Evolutionary conservation across 2,797 vertebrate species (phyloP), one percentile per base, ranked within the genome.

Genomic region (Notamacropus eugenii): DNA sequence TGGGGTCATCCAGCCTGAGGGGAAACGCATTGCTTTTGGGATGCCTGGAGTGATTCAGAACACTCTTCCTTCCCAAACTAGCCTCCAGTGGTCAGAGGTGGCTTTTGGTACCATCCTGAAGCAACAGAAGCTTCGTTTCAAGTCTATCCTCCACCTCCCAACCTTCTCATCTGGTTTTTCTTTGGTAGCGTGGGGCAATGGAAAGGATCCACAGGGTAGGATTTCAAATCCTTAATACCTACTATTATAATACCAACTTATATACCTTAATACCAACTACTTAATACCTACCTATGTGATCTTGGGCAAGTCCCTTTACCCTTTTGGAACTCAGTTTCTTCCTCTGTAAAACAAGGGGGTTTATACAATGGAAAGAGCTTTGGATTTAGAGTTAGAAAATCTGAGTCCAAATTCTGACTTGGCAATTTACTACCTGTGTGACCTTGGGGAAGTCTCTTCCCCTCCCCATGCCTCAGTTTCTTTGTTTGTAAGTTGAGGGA

Each of bases 11-110:
- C 5, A 2, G 93, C 55, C 94, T 46, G 1, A 94, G 96, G 91
- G 97, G 96, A 46, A 91, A 94, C 59, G 31, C 92, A 46, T 93
- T 62, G 91, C 93, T 93, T 91, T 52, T 0, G 8, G 0, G 92
- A 52, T 6, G 55, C 82, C 6, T 16, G 59, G 93, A 82, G 29
- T 91, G 40, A 58, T 90, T 96, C 8, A 54, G 94, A 93, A 95
- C 87, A 46, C 54, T 12, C 46, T 82, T 55, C 93, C 91, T 95
- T 92, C 54, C 92, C 4, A 54, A 0, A 3, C 40, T 34, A 82
- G 67, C 40, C 74, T 82, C 74, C 74, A 46, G 74, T 46, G 74
- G n/a, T 46, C 40, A 82, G 74, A 40, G n/a, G 11, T 82, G 74
- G 40, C 40, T 19, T 46, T 82, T 46, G 74, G 40, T 2, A 27